Percentiles rank a stretch among this genome's conserved stretches.
Evolutionary conservation across 2,888 invertebrate species (phyloP).

Genomic region (Palloptera scutellata): DNA sequence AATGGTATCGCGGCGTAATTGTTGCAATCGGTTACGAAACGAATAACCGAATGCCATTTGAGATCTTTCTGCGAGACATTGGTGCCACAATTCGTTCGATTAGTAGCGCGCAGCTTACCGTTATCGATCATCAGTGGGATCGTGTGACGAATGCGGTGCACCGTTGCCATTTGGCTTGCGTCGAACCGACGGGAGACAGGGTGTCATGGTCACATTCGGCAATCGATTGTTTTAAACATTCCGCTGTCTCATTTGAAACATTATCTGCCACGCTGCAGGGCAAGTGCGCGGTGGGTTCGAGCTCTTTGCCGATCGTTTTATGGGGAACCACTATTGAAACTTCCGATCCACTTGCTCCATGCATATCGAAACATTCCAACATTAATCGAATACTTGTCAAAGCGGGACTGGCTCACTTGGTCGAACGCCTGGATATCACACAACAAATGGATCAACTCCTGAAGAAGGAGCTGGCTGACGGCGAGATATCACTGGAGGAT

Average conservation of each 20-base stretch:
- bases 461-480: conserved; percentile 41
- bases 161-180: conserved; percentile 74
- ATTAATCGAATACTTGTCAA: conserved; percentile 74
- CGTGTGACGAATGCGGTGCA: conserved; percentile 69
- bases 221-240: conserved; percentile 69
- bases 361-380: conserved; percentile 70
- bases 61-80: conserved; percentile 72
- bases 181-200: conserved; percentile 74
- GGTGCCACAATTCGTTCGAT: conserved; percentile 69
- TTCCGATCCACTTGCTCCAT: conserved; percentile 74
- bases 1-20: conserved; percentile 71
- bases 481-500: conserved; percentile 45
- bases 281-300: conserved; percentile 39
- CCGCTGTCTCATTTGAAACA: conserved; percentile 66
- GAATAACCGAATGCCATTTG: conserved; percentile 38
- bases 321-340: conserved; percentile 71
- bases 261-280: conserved; percentile 52
- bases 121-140: conserved; percentile 67
- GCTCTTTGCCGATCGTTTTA: conserved; percentile 71
- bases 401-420: conserved; percentile 69
- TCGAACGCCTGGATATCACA: conserved; percentile 52
- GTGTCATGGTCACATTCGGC: conserved; percentile 59
- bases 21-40: conserved; percentile 46
- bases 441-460: conserved; percentile 43
- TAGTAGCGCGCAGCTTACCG: conserved; percentile 63